A percentile compares a stretch with the other conserved stretches of the same genome.
phyloP scores from a whole-genome alignment of 92 coral and sea anemone genomes.

The Chrysogorgia sp. region DNA sequence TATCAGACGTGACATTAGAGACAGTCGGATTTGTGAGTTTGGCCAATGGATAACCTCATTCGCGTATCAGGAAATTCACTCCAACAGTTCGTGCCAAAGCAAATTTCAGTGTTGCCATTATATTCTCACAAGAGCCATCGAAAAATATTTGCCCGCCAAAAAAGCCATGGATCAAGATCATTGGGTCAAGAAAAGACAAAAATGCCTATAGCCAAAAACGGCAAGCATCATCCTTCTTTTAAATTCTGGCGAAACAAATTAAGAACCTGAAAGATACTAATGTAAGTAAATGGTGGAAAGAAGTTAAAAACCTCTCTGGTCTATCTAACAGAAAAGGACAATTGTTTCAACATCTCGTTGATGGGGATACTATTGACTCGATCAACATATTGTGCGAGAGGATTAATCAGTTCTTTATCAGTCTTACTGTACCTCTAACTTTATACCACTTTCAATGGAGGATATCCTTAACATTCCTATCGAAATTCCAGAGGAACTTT shows the following conservation, averaged over 20 bases:
- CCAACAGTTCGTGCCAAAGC: background rate
- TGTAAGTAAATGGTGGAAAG: conserved; percentile 58
- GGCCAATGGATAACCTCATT: conserved; percentile 7
- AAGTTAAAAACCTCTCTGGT: conserved; percentile 53
- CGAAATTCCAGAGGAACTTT: conserved; percentile 23
- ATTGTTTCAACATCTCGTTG: conserved; percentile 37
- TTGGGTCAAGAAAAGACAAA: conserved; percentile 50
- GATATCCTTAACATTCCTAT: conserved; percentile 23
- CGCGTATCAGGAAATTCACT: conserved; percentile 5
- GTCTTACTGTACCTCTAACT: conserved; percentile 43
- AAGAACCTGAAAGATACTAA: conserved; percentile 34
- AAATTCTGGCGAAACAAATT: conserved; percentile 44
- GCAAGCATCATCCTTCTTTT: conserved; percentile 42
- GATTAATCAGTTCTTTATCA: conserved; percentile 42
- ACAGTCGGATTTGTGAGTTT: conserved; percentile 3
- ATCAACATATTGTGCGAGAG: conserved; percentile 26
- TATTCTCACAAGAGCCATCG: conserved; percentile 32
- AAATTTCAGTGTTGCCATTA: background rate
- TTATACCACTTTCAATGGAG: conserved; percentile 15
- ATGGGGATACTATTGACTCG: conserved; percentile 45
- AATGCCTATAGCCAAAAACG: conserved; percentile 46
- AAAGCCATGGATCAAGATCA: background rate
- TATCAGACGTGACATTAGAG: background rate
- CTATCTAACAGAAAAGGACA: conserved; percentile 22
- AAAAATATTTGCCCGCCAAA: conserved; percentile 32